phyloP scores from a whole-genome alignment of 2,113 vertebrate genomes.

The Mionectes macconnelli region DNA sequence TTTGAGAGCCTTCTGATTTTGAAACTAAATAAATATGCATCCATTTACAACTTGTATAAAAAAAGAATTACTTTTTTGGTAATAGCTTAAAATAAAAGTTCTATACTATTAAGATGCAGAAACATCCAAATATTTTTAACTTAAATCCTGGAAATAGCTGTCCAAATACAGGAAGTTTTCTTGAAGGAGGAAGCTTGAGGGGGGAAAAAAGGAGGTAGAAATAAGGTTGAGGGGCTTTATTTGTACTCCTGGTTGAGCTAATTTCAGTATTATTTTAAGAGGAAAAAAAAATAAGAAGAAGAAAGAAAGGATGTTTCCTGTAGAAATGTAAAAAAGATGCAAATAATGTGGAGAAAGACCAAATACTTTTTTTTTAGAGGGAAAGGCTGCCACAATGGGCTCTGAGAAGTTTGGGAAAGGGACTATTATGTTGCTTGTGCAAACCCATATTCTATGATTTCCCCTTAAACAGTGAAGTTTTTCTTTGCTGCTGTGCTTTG shows the following conservation, averaged over 20 bases:
- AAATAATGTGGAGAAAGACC: conserved; percentile 23
- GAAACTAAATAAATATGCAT: neutral
- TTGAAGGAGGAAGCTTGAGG: neutral
- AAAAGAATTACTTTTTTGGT: neutral
- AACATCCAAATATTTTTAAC: neutral
- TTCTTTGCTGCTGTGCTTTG: conserved; percentile 48
- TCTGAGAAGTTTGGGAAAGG: conserved; percentile 33
- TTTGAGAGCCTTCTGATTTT: neutral
- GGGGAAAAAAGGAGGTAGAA: neutral
- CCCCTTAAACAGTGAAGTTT: conserved; percentile 42
- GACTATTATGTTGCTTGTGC: conserved; percentile 20
- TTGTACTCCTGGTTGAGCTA: neutral
- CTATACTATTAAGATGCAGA: neutral
- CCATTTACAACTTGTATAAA: neutral
- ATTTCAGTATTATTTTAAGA: conserved; percentile 12
- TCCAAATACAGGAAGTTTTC: neutral
- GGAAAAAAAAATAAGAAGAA: neutral
- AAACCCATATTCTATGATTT: conserved; percentile 16
- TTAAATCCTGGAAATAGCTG: neutral
- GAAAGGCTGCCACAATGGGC: neutral
- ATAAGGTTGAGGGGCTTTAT: neutral
- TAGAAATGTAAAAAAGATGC: conserved; percentile 36
- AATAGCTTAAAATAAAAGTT: neutral
- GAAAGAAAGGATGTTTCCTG: neutral
- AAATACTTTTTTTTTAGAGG: neutral